Evolutionary conservation across 2,797 vertebrate genomes (phyloP).

Genomic region (Acomys russatus): DNA sequence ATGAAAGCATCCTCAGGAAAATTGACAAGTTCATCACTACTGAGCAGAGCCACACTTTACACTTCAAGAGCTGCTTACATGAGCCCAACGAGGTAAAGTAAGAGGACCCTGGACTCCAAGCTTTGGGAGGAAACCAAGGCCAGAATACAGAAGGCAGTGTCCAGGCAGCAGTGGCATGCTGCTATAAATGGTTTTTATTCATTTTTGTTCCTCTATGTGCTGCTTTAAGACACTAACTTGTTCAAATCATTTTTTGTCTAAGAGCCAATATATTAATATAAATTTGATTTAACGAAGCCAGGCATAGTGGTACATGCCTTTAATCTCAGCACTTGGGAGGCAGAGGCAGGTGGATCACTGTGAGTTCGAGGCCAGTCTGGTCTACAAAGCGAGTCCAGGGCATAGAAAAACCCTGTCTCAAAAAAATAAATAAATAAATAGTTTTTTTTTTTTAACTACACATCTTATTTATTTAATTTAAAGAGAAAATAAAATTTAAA

Average conservation of each 20-base stretch:
- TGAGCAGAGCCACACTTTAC: neutral
- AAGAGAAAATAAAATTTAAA: neutral
- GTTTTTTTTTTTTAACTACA: neutral
- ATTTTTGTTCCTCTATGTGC: neutral
- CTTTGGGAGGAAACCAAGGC: neutral
- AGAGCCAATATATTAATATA: neutral
- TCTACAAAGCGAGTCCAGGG: too few relatives aligned
- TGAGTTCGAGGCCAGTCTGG: too few relatives aligned
- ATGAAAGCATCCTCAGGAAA: neutral
- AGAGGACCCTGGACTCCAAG: too few relatives aligned
- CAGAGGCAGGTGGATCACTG: too few relatives aligned
- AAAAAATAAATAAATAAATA: too few relatives aligned
- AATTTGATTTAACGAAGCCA: neutral
- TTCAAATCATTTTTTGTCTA: neutral
- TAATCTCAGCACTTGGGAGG: too few relatives aligned
- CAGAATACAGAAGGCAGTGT: neutral
- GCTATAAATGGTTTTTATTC: neutral
- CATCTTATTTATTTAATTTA: neutral
- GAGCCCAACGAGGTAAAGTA: neutral
- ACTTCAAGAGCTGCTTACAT: neutral
- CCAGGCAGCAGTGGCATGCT: accelerated
- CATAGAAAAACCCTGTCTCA: too few relatives aligned
- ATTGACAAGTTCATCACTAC: too few relatives aligned
- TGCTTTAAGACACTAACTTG: neutral
- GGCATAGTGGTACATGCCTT: too few relatives aligned